Base-by-base conservation (phyloP, 2,113 vertebrate genomes). In the Opisthocomus hoazin region DNA sequence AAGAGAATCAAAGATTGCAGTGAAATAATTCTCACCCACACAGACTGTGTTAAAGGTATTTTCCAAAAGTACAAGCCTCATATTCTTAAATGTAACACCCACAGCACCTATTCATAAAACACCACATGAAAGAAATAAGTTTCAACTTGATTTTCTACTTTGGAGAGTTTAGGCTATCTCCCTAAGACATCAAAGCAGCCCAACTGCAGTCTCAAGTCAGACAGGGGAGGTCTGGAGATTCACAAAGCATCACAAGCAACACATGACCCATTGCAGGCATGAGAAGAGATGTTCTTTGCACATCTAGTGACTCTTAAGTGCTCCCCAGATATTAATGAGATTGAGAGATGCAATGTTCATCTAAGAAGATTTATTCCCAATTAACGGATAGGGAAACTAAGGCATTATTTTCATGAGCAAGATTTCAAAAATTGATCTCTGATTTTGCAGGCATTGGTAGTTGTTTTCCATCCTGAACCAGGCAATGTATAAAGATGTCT, bases 71-170 rank as follows among this genome's bases (percentile, higher is more conserved):
- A 87, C 13, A 56, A 81, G 39, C 79, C 66, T 94, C 5, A 1
- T 34, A 34, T 39, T 53, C 81, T 85, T 75, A 56, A 84, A 82
- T 1, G 1, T 32, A 96, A 87, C 77, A 91, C 80, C 94, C 86
- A 93, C 61, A 93, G 45, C 48, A 87, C 39, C 36, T 82, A 79
- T 74, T 92, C 53, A 12, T 78, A 71, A 87, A 86, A n/a, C 18
- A 79, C 87, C 93, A 97, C 95, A 96, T 89, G 61, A 96, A 97
- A 96, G 93, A 91, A 94, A 76, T 78, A 84, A 68, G 77, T 97
- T 97, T 91, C 84, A 87, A 93, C 84, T 91, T 97, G 84, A 94
- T 94, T 91, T 97, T 96, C 77, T 73, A 57, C 93, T 91, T 50
- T 64, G 41, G 57, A 34, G 77, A 87, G 81, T 76, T 94, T 36